Conservation (phyloP, 2,113 vertebrate genomes). For the Himantopus leucocephalus region DNA sequence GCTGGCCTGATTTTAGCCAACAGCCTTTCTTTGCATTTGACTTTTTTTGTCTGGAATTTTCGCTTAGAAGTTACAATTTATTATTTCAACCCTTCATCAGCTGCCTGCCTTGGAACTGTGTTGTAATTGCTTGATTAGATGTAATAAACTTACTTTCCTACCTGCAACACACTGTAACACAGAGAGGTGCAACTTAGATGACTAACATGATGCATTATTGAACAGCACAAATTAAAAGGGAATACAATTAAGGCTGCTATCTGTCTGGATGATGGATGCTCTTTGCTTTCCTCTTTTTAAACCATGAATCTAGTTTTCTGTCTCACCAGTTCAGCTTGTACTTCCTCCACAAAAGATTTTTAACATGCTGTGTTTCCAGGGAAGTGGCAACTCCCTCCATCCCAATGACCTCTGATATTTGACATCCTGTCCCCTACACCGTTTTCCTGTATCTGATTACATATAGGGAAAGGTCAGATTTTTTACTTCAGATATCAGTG, state of each 20-base stretch:
- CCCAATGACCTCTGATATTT: neutral
- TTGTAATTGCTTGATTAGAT: slow-evolving; percentile 36
- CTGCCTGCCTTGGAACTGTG: neutral
- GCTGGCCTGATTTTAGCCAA: neutral
- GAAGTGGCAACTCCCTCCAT: neutral
- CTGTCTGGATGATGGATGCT: slow-evolving; percentile 38
- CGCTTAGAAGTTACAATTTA: neutral
- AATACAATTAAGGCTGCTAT: slow-evolving; percentile 57
- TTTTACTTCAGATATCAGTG: neutral
- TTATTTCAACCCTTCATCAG: slow-evolving; percentile 4
- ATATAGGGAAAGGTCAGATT: neutral
- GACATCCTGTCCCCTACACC: neutral
- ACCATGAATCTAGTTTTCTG: slow-evolving; percentile 40
- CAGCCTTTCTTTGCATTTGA: neutral
- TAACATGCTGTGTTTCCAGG: neutral
- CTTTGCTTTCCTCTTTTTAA: slow-evolving; percentile 28
- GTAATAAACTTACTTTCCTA: slow-evolving; percentile 47
- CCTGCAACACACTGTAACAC: neutral
- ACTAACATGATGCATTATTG: slow-evolving; percentile 39
- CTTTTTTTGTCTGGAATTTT: neutral
- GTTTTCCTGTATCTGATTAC: neutral
- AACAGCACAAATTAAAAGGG: slow-evolving; percentile 51
- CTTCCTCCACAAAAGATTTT: neutral
- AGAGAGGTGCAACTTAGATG: slow-evolving; percentile 35
- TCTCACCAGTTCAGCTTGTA: neutral